These are phyloP conservation scores for Leguminivora glycinivorella DNA, from an alignment of 1,140 invertebrate species.

Conservation along the genomic window DNA sequence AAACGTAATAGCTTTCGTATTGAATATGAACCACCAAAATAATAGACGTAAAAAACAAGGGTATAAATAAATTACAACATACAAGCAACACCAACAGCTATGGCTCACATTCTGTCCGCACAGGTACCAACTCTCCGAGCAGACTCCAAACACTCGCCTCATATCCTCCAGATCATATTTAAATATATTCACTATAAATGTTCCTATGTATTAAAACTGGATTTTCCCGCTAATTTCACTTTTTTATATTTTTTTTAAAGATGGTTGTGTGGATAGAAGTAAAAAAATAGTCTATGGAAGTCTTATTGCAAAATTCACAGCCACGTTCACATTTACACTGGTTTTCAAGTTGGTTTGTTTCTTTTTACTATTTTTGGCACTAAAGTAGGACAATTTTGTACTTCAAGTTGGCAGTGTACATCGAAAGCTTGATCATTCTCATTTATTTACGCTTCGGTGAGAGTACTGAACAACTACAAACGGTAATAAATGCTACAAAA, in stretches of 20 bases:
- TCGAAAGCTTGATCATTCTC: neutral
- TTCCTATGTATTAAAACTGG: neutral
- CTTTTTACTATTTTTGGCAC: conserved; percentile 17
- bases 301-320: conserved; percentile 14
- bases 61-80: conserved; percentile 50
- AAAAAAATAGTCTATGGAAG: conserved; percentile 12
- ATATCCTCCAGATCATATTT: conserved; percentile 38
- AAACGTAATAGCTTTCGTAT: too few relatives aligned
- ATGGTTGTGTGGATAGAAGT: neutral
- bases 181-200: neutral
- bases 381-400: conserved; percentile 21
- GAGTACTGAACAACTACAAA: neutral
- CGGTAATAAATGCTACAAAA: conserved; percentile 47
- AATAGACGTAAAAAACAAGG: neutral
- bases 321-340: neutral
- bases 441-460: conserved; percentile 33
- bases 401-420: conserved; percentile 2
- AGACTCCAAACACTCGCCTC: conserved; percentile 70
- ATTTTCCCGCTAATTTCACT: neutral
- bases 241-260: neutral
- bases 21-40: too few relatives aligned
- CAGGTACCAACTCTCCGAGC: conserved; percentile 69
- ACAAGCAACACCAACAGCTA: conserved; percentile 68
- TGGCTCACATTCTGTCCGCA: conserved; percentile 76
- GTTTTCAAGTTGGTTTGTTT: neutral